A percentile compares a stretch with the other conserved stretches of the same genome.
phyloP scores from a whole-genome alignment of 30 jellyfish, hydroid and myxozoan species.

The Aurelia sp. region DNA sequence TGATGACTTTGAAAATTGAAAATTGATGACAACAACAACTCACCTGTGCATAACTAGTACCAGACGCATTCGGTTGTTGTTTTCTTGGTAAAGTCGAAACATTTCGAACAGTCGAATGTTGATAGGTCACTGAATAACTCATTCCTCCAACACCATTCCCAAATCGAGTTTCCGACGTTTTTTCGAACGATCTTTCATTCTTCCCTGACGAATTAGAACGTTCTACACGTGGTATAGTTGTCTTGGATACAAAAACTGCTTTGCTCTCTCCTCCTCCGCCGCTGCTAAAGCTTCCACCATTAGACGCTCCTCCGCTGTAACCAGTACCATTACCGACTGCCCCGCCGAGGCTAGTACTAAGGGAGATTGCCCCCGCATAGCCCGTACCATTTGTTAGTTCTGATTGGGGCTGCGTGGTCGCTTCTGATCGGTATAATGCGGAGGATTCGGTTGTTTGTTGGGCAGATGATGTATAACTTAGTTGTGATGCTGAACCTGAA shows the following conservation, averaged over 20 bases:
- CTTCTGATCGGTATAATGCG: conserved; percentile 33
- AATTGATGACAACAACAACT: background rate
- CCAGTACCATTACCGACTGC: conserved; percentile 1
- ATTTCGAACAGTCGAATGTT: conserved; percentile 80
- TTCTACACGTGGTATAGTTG: conserved; percentile 73
- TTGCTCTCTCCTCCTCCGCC: conserved; percentile 25
- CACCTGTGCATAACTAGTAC: conserved; percentile 55
- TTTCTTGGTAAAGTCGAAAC: conserved; percentile 73
- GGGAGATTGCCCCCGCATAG: conserved; percentile 5
- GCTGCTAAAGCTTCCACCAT: background rate
- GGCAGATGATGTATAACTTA: conserved; percentile 62
- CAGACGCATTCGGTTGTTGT: conserved; percentile 30
- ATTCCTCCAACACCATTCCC: conserved; percentile 51
- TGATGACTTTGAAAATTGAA: too few species aligned
- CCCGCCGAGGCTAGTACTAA: background rate
- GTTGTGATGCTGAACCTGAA: conserved; percentile 81
- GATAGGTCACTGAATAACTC: conserved; percentile 73
- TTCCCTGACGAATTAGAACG: conserved; percentile 58
- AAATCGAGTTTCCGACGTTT: conserved; percentile 38
- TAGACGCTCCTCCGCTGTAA: background rate
- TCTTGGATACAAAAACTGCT: conserved; percentile 48
- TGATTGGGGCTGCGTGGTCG: conserved; percentile 47
- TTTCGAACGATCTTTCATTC: conserved; percentile 50
- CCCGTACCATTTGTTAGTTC: conserved; percentile 27
- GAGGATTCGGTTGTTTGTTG: conserved; percentile 71